A percentile compares a stretch with the other conserved stretches of the same genome.
Evolutionary conservation across 2,113 vertebrate species (phyloP).

Genomic region (Electrona antarctica): DNA sequence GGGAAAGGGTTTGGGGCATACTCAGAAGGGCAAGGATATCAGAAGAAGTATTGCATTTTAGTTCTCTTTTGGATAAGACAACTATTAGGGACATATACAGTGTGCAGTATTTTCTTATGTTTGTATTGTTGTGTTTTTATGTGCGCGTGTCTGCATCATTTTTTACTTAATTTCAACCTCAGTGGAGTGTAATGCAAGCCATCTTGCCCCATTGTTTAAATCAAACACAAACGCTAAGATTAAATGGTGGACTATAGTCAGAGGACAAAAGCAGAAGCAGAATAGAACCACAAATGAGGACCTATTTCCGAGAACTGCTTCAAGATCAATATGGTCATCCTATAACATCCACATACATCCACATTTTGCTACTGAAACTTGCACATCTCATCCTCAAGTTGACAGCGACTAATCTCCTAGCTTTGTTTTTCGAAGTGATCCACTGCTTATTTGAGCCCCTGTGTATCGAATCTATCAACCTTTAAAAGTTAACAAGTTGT

Average conservation of each 20-base stretch:
- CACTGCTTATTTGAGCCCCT: conserved; percentile 71
- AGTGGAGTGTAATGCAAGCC: background rate
- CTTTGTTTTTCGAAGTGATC: conserved; percentile 76
- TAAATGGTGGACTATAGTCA: conserved; percentile 23
- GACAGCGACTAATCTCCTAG: conserved; percentile 77
- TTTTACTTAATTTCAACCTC: conserved; percentile 17
- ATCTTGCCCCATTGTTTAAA: background rate
- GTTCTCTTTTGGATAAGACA: too few relatives aligned
- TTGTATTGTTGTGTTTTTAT: background rate
- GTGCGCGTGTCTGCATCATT: background rate
- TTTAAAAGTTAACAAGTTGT: conserved; percentile 89
- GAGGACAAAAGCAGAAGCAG: conserved; percentile 17
- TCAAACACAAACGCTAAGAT: conserved; percentile 20
- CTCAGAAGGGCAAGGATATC: too few relatives aligned
- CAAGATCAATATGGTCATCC: conserved; percentile 63
- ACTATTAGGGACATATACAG: too few relatives aligned
- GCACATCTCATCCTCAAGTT: conserved; percentile 66
- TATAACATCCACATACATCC: conserved; percentile 66
- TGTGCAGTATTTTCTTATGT: too few relatives aligned
- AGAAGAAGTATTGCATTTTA: too few relatives aligned
- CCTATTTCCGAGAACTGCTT: conserved; percentile 58
- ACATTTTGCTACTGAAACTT: conserved; percentile 63
- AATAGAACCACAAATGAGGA: conserved; percentile 43
- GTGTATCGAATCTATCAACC: conserved; percentile 81
- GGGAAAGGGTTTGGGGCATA: too few relatives aligned